Conservation (phyloP, 2,797 vertebrate genomes). For the Caiman crocodilus region DNA sequence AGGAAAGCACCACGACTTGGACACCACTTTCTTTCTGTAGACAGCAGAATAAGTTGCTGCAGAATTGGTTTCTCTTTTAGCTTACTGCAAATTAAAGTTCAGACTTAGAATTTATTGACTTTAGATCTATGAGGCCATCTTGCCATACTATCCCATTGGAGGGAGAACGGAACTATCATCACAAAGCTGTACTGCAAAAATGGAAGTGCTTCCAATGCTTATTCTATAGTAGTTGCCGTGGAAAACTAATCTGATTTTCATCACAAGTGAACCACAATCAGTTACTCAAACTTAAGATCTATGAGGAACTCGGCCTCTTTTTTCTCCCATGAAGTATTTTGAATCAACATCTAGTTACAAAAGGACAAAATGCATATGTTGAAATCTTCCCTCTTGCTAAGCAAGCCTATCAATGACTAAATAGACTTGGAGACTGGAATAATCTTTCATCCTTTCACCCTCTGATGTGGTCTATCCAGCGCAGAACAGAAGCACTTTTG, state of each 20-base stretch:
- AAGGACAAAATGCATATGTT: not conserved
- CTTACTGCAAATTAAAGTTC: constrained; percentile 14
- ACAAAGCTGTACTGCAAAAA: not conserved
- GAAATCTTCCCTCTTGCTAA: accelerated
- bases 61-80: not conserved
- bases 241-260: not conserved
- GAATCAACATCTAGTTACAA: not conserved
- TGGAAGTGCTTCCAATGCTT: not conserved
- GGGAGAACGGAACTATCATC: not conserved
- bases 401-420: not conserved
- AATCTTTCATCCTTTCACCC: not conserved
- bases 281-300: not conserved
- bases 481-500: not conserved
- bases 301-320: not conserved
- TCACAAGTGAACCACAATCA: not conserved
- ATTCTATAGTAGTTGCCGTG: not conserved
- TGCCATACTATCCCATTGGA: not conserved
- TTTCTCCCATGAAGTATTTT: not conserved
- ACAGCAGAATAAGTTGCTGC: constrained; percentile 52
- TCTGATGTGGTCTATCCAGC: not conserved
- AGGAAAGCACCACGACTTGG: not conserved
- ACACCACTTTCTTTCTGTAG: constrained; percentile 48
- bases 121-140: not conserved
- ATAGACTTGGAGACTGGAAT: not conserved
- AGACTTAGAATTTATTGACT: not conserved